Evolutionary conservation across 2,113 vertebrate genomes (phyloP), one percentile per base, ranked within the genome.

Genomic region (Cottus gobio): DNA sequence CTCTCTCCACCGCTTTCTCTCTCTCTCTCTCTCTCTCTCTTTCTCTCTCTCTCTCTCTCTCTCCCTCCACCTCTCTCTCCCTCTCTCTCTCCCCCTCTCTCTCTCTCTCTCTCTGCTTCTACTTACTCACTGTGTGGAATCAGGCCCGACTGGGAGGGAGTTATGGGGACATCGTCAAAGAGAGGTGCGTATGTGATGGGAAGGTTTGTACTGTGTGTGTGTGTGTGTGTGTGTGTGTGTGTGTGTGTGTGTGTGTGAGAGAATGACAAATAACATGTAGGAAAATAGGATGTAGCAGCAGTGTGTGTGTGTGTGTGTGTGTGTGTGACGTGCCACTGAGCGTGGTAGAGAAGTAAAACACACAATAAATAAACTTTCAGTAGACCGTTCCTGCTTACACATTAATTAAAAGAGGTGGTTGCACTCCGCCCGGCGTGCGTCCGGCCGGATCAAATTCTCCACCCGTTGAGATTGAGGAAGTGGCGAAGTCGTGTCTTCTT

Each of bases 111-210:
- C 10, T 26, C 54, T 57, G 5, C 26, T 74, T 71, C 31, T 81
- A 78, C 26, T 77, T 79, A 77, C 75, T 85, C 81, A 77, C 79
- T 77, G 80, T 85, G 81, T 93, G 85, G 84, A 87, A 76, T 70
- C 88, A 58, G 75, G 77, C 79, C 87, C 66, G 81, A 82, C 84
- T 79, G 83, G 82, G 70, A 86, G 81, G 84, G 84, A 80, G 71
- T 65, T 61, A 92, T 92, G 89, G 88, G 87, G 75, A 88, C 85
- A 28, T 91, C 86, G 87, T 87, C 87, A 71, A 88, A 92, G 70
- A 85, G 85, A 90, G 87, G 89, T 91, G 76, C 42, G 87, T 90
- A 84, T 74, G 39, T 48, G 31, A 77, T 70, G 18, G 37, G 46
- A 63, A 24, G 20, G 54, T 80, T 73, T 80, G 24, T 20, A 54